Conservation (phyloP, 2,113 vertebrate species). For the Accipiter cooperii region DNA sequence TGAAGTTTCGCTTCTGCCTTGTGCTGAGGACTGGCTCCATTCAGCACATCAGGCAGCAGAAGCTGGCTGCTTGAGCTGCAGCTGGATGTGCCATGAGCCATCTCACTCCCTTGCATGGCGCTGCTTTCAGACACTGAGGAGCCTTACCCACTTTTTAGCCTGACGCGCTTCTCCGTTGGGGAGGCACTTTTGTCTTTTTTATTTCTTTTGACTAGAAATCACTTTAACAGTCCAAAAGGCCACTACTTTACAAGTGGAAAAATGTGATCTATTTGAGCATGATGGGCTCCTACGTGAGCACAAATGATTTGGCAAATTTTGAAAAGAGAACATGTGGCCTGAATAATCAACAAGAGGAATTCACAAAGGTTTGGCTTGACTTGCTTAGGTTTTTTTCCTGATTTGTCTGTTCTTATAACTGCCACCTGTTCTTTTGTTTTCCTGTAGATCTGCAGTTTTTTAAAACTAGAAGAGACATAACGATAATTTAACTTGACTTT, state of each 20-base stretch:
- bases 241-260: background rate
- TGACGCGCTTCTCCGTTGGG: background rate
- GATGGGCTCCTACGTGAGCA: background rate
- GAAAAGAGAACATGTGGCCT: slow-evolving; percentile 50
- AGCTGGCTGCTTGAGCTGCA: background rate
- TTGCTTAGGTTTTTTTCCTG: slow-evolving; percentile 28
- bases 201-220: background rate
- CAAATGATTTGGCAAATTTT: slow-evolving; percentile 50
- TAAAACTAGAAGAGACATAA: background rate
- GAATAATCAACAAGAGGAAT: slow-evolving; percentile 57
- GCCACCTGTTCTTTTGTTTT: slow-evolving; percentile 60
- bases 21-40: background rate
- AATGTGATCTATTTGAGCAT: background rate
- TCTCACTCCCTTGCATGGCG: rapidly evolving
- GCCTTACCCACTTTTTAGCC: background rate
- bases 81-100: background rate
- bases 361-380: slow-evolving; percentile 48
- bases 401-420: slow-evolving; percentile 57
- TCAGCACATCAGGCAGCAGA: background rate
- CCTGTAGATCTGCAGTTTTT: background rate
- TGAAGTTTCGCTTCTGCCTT: background rate
- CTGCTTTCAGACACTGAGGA: background rate
- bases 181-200: background rate
- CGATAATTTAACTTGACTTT: slow-evolving; percentile 21
- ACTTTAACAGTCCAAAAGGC: background rate